Percentiles rank a stretch among this genome's conserved stretches.
phyloP scores from a whole-genome alignment of 2,797 vertebrate genomes.

The Muscicapa comitata region DNA sequence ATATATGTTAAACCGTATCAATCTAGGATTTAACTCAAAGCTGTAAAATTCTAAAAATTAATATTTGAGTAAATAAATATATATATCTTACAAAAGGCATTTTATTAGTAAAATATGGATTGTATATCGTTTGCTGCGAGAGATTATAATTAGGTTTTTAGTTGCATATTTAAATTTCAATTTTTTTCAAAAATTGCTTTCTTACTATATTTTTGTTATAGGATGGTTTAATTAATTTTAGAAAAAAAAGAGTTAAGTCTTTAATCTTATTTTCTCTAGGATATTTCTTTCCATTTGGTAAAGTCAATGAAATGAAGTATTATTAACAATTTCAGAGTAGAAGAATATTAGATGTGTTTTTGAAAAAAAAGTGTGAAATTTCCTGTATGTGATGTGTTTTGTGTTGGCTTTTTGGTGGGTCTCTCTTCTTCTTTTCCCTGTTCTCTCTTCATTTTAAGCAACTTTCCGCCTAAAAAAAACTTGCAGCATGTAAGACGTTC shows the following conservation, averaged over 20 bases:
- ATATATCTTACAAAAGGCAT: neutral
- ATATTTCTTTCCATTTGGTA: neutral
- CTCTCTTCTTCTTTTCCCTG: neutral
- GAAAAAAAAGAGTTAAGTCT: neutral
- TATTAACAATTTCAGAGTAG: neutral
- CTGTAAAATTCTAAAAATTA: neutral
- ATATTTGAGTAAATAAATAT: neutral
- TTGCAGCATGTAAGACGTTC: neutral
- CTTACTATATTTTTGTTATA: neutral
- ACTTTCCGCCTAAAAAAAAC: neutral
- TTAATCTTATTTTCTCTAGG: neutral
- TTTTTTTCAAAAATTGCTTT: neutral
- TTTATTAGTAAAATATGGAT: neutral
- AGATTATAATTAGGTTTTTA: neutral
- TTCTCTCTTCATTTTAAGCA: neutral
- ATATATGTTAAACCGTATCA: neutral
- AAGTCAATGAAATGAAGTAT: neutral
- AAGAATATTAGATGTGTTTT: neutral
- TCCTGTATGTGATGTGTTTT: neutral
- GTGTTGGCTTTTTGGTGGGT: neutral
- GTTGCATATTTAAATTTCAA: neutral
- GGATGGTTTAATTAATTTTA: neutral
- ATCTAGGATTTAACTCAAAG: neutral
- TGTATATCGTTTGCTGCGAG: neutral
- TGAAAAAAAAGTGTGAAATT: neutral